Evolutionary conservation across 2,888 invertebrate genomes (phyloP).

Genomic region (Tipula helvola): DNA sequence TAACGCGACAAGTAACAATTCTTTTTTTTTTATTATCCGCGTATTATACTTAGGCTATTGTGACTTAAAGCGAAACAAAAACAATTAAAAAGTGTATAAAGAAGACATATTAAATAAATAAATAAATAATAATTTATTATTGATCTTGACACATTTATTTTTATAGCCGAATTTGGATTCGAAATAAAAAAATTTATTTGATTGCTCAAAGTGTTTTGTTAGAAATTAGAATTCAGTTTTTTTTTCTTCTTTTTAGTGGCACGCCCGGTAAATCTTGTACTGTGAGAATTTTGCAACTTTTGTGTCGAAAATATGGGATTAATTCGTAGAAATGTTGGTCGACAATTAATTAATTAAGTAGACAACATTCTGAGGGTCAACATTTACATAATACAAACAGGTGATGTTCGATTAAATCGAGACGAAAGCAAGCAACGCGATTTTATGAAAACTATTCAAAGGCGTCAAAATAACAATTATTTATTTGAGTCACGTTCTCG

Average conservation of each 20-base stretch:
- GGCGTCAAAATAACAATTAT: not conserved
- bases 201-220: not conserved
- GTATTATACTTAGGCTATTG: not conserved
- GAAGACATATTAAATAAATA: not conserved
- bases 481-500: not conserved
- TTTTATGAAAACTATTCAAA: not conserved
- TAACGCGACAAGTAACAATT: not conserved
- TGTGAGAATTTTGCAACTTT: not conserved
- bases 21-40: not conserved
- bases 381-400: not conserved
- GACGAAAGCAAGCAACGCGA: not conserved
- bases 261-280: not conserved
- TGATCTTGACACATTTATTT: slow-evolving; percentile 7
- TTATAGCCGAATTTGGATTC: not conserved
- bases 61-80: not conserved
- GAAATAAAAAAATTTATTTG: not conserved
- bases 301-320: not conserved
- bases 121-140: slow-evolving; percentile 9
- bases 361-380: not conserved
- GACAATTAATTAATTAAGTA: not conserved
- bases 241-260: not conserved
- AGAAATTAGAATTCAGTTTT: not conserved
- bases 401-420: not conserved
- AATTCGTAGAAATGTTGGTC: not conserved
- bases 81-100: not conserved